Evolutionary conservation across 2,888 invertebrate genomes (phyloP).

Genomic region (Callyntrura guangdongensis): DNA sequence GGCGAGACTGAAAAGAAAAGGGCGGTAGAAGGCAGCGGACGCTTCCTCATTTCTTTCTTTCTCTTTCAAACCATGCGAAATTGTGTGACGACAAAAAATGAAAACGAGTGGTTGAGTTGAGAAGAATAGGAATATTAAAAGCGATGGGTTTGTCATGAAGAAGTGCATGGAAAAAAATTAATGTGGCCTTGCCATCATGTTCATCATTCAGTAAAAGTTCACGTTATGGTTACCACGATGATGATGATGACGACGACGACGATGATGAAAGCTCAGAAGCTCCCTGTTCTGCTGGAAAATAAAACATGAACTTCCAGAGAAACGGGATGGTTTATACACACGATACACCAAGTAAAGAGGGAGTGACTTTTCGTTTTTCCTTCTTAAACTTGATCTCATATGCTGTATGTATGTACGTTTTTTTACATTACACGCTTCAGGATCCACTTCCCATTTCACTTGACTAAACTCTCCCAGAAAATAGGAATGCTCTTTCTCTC

Average conservation of each 20-base stretch:
- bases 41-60: neutral
- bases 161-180: conserved; percentile 23
- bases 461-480: neutral
- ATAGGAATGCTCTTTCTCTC: conserved; percentile 13
- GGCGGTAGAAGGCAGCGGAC: neutral
- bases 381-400: neutral
- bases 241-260: neutral
- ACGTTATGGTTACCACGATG: neutral
- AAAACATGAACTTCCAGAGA: neutral
- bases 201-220: conserved; percentile 14
- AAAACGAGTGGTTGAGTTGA: conserved; percentile 8
- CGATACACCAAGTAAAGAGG: neutral
- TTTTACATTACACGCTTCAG: neutral
- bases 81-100: neutral
- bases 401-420: neutral
- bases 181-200: conserved; percentile 30
- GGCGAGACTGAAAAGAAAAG: neutral
- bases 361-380: conserved; percentile 42
- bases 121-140: conserved; percentile 47
- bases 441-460: conserved; percentile 29
- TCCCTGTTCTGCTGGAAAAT: neutral
- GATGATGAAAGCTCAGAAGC: neutral
- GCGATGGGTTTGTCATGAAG: conserved; percentile 24
- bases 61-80: conserved; percentile 13
- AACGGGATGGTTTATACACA: neutral